Percentiles rank a stretch among this genome's conserved stretches.
Evolutionary conservation across 2,797 vertebrate genomes (phyloP).

Genomic region (Gobio occitaniae): DNA sequence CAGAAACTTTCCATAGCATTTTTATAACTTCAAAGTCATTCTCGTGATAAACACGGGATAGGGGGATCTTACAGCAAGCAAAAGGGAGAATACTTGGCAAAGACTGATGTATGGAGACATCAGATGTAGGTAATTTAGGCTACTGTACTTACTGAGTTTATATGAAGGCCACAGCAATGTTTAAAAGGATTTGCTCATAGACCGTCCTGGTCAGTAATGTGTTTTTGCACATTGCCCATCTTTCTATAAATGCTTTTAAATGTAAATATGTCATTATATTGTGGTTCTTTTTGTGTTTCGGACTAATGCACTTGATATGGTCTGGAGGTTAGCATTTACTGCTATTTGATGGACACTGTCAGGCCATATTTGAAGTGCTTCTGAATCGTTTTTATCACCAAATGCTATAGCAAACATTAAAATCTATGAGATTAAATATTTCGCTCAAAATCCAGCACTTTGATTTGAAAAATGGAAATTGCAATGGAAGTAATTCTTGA

Average conservation of each 20-base stretch:
- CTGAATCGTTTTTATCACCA: background rate
- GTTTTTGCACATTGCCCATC: conserved; percentile 68
- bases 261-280: conserved; percentile 3
- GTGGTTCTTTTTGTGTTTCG: conserved; percentile 16
- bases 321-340: conserved; percentile 5
- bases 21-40: conserved; percentile 57
- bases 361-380: conserved; percentile 28
- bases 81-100: conserved; percentile 58
- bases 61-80: background rate
- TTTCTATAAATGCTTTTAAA: conserved; percentile 24
- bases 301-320: conserved; percentile 42
- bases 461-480: conserved; percentile 24
- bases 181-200: conserved; percentile 62
- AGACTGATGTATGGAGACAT: conserved; percentile 55
- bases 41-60: conserved; percentile 25
- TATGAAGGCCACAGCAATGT: conserved; percentile 79
- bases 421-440: conserved; percentile 16
- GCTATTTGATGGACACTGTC: conserved; percentile 16
- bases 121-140: conserved; percentile 36
- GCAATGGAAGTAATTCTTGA: background rate
- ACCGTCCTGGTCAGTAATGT: background rate
- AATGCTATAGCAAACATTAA: conserved; percentile 22
- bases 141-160: conserved; percentile 57
- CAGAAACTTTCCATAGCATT: conserved; percentile 83
- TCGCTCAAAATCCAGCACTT: conserved; percentile 37